Evolutionary conservation across 1,140 invertebrate genomes (phyloP).

Genomic region (Drosophila virilis): DNA sequence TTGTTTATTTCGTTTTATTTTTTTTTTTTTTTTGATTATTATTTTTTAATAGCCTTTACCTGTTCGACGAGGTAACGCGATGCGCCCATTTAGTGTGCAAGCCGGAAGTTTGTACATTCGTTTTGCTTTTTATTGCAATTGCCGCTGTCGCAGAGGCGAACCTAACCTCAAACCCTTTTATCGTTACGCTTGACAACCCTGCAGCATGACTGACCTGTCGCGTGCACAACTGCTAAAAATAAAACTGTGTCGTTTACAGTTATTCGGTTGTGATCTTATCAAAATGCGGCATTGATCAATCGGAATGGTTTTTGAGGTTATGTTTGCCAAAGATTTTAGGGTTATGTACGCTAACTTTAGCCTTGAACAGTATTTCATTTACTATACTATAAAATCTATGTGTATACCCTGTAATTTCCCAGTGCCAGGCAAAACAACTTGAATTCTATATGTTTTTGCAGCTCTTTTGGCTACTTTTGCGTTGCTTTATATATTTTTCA

Average conservation of each 20-base stretch:
- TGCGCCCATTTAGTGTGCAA: slow-evolving; percentile 1
- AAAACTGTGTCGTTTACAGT: background rate
- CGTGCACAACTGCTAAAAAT: slow-evolving; percentile 34
- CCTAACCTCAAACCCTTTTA: slow-evolving; percentile 40
- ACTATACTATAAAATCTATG: no score
- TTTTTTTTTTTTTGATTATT: no score
- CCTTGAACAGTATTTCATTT: no score
- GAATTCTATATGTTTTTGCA: slow-evolving; percentile 52
- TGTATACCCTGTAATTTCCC: no score
- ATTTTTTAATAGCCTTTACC: slow-evolving; percentile 22
- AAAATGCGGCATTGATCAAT: slow-evolving; percentile 25
- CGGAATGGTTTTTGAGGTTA: slow-evolving; percentile 10
- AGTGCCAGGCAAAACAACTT: background rate
- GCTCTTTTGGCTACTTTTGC: slow-evolving; percentile 66
- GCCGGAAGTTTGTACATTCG: slow-evolving; percentile 51
- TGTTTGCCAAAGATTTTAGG: background rate
- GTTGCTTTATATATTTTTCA: slow-evolving; percentile 64
- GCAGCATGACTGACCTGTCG: slow-evolving; percentile 19
- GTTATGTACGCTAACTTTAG: no score
- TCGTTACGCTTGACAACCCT: slow-evolving; percentile 31
- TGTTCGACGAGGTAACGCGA: slow-evolving; percentile 2
- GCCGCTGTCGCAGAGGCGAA: background rate
- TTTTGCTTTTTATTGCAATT: slow-evolving; percentile 50
- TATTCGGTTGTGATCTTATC: background rate
- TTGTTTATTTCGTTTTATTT: no score